These are phyloP conservation scores for Heliocidaris tuberculata DNA, from an alignment of 35 echinoderm and acorn worm species.

Conservation along the genomic window DNA sequence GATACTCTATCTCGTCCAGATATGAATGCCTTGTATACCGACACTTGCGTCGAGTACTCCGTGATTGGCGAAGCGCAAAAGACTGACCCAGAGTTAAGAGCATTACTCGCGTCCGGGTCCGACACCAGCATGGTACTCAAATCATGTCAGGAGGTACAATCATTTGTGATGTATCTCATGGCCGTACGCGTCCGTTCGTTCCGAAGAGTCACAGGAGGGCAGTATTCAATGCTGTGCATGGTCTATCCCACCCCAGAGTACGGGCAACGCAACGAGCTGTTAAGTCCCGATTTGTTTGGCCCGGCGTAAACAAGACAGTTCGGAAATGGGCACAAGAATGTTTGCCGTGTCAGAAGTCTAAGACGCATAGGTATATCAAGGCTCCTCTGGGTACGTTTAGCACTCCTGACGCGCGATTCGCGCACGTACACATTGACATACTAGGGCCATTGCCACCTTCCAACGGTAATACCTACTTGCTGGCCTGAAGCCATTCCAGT, in stretches of 20 bases:
- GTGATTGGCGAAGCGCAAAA: constrained; percentile 22
- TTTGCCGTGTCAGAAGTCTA: constrained; percentile 38
- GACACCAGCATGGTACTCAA: neutral
- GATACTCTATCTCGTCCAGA: constrained; percentile 54
- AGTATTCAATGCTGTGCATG: constrained; percentile 54
- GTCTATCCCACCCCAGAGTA: constrained; percentile 46
- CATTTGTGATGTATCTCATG: constrained; percentile 53
- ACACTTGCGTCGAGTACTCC: constrained; percentile 24
- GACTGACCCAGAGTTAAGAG: constrained; percentile 22
- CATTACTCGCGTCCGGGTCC: neutral
- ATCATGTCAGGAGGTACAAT: constrained; percentile 20
- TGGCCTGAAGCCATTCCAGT: constrained; percentile 58
- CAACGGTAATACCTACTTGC: constrained; percentile 34
- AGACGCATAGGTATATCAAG: constrained; percentile 47
- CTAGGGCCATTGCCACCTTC: constrained; percentile 56
- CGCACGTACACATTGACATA: constrained; percentile 60
- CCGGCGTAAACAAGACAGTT: constrained; percentile 1
- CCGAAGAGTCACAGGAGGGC: constrained; percentile 13
- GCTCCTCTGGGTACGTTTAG: constrained; percentile 43
- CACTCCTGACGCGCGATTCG: constrained; percentile 31
- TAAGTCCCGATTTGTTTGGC: constrained; percentile 17
- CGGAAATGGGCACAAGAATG: constrained; percentile 39
- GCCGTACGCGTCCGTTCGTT: constrained; percentile 43
- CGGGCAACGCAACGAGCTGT: constrained; percentile 5
- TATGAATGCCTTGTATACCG: constrained; percentile 6